Evolutionary conservation across 2,888 invertebrate genomes (phyloP).

Genomic region (Ischnura elegans): DNA sequence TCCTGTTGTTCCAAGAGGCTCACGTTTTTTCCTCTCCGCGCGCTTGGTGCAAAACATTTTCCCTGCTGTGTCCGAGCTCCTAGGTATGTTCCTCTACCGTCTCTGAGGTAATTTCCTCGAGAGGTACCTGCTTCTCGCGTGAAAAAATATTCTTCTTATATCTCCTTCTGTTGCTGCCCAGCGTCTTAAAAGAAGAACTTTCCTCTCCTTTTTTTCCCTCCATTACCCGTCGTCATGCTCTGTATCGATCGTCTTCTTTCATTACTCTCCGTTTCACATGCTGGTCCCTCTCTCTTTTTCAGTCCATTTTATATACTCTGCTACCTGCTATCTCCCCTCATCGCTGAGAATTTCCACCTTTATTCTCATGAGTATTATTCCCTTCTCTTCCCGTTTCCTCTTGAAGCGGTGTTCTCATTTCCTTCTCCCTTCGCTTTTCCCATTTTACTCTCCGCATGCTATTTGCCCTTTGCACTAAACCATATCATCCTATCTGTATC

Average conservation of each 20-base stretch:
- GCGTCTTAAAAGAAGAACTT: too few species aligned
- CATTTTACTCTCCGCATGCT: constrained; percentile 1
- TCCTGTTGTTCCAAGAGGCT: neutral
- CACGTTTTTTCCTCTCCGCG: neutral
- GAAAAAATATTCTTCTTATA: neutral
- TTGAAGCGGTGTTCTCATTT: neutral
- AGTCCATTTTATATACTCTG: constrained; percentile 10
- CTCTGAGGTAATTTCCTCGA: neutral
- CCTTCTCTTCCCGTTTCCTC: neutral
- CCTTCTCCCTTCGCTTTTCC: neutral
- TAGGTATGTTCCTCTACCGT: neutral
- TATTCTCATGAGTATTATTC: neutral
- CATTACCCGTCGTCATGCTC: neutral
- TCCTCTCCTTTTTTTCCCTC: neutral
- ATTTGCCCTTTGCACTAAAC: neutral
- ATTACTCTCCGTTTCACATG: neutral
- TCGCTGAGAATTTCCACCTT: neutral
- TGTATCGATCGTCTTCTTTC: neutral
- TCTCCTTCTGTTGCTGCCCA: neutral
- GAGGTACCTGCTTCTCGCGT: neutral
- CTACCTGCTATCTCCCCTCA: neutral
- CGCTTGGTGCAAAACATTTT: neutral
- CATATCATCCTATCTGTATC: neutral
- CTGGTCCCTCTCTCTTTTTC: neutral
- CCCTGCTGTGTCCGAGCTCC: neutral